These are phyloP conservation scores for Perognathus longimembris DNA, from an alignment of 2,113 vertebrate genomes.

Conservation along the genomic window DNA sequence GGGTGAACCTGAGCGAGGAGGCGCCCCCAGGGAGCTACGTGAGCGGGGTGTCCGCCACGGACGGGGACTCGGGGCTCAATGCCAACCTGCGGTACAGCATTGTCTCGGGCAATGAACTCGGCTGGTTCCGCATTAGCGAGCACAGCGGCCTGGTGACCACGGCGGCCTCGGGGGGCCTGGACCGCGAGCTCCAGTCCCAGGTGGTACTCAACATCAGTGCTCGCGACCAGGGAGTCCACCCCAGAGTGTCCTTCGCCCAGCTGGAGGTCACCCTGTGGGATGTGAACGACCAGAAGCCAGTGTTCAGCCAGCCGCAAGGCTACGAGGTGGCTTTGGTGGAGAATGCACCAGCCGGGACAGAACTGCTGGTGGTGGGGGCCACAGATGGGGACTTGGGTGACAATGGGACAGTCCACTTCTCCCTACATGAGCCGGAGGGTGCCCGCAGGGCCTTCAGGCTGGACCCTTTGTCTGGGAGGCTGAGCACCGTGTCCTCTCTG, in stretches of 20 bases:
- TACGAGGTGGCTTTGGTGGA: constrained; percentile 92
- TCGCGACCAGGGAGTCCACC: constrained; percentile 96
- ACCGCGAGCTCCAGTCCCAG: constrained; percentile 93
- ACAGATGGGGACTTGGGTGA: constrained; percentile 95
- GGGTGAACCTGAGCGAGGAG: constrained; percentile 95
- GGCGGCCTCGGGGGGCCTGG: constrained; percentile 82
- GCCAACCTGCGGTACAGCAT: constrained; percentile 97
- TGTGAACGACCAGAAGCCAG: constrained; percentile 95
- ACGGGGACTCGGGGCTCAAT: constrained; percentile 97
- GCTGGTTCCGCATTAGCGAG: constrained; percentile 97
- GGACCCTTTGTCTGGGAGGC: constrained; percentile 90
- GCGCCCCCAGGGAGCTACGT: constrained; percentile 96
- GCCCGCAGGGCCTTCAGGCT: constrained; percentile 90
- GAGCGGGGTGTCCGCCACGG: constrained; percentile 95
- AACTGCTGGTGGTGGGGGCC: constrained; percentile 92
- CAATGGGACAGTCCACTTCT: constrained; percentile 95
- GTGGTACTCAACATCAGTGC: constrained; percentile 97
- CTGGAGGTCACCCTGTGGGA: constrained; percentile 94
- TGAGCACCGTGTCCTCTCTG: constrained; percentile 90
- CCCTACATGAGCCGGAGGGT: constrained; percentile 90
- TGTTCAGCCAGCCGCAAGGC: constrained; percentile 88
- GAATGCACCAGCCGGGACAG: constrained; percentile 91
- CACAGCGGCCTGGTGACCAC: constrained; percentile 96
- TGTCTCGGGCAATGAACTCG: constrained; percentile 95
- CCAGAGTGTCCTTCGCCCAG: constrained; percentile 94